Conservation (phyloP, 1,140 invertebrate species). For the Drosophila kanapiae region DNA sequence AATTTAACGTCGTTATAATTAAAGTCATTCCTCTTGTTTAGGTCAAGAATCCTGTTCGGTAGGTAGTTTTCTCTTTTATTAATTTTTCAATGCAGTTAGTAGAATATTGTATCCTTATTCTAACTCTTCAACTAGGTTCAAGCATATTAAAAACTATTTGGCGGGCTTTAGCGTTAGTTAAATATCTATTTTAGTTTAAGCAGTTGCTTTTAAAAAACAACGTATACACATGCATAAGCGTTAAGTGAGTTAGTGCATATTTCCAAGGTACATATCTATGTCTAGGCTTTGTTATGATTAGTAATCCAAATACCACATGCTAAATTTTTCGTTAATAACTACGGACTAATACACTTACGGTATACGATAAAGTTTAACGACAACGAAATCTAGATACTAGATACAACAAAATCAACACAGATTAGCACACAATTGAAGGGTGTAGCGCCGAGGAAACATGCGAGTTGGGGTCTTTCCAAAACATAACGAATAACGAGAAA, state of each 20-base stretch:
- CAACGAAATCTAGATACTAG: constrained; percentile 62
- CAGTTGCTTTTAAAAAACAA: constrained; percentile 64
- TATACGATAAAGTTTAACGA: constrained; percentile 44
- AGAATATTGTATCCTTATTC: constrained; percentile 27
- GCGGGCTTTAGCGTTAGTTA: constrained; percentile 39
- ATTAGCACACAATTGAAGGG: constrained; percentile 47
- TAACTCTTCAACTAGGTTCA: constrained; percentile 30
- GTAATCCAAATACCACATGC: constrained; percentile 53
- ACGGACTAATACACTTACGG: constrained; percentile 54
- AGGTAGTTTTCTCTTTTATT: constrained; percentile 61
- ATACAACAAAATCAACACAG: constrained; percentile 75
- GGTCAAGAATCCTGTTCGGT: constrained; percentile 67
- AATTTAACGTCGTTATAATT: constrained; percentile 37
- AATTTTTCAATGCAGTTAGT: constrained; percentile 78
- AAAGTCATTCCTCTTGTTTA: constrained; percentile 53
- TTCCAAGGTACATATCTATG: background rate
- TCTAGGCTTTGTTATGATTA: constrained; percentile 33
- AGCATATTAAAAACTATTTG: constrained; percentile 46
- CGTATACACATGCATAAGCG: constrained; percentile 78
- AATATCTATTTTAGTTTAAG: constrained; percentile 39
- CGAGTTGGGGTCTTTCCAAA: constrained; percentile 56
- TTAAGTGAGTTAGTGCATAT: constrained; percentile 65
- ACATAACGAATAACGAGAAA: constrained; percentile 41
- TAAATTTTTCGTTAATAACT: constrained; percentile 7
- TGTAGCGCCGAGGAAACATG: constrained; percentile 59